These are phyloP conservation scores for Plumapathes pennacea DNA, from an alignment of 92 coral and sea anemone genomes.

Conservation along the genomic window DNA sequence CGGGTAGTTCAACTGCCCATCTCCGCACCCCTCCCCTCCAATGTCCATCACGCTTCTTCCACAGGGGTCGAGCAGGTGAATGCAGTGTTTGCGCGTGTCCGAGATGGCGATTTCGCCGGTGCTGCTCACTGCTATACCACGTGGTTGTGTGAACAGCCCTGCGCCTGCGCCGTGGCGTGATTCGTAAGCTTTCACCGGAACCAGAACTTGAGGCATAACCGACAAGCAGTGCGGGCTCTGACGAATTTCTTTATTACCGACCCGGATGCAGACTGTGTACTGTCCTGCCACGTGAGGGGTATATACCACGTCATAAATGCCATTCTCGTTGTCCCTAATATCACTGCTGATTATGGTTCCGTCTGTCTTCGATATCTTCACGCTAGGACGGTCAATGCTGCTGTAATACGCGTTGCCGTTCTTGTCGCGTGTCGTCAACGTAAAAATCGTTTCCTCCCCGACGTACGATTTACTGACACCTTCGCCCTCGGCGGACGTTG, in stretches of 20 bases:
- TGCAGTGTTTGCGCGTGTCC: slow-evolving; percentile 80
- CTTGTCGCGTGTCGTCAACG: slow-evolving; percentile 68
- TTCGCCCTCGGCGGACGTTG: slow-evolving; percentile 63
- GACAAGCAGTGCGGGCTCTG: slow-evolving; percentile 69
- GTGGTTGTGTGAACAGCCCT: slow-evolving; percentile 79
- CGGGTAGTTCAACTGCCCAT: slow-evolving; percentile 73
- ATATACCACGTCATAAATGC: slow-evolving; percentile 63
- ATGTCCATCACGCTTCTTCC: slow-evolving; percentile 74
- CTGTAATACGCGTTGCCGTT: slow-evolving; percentile 76
- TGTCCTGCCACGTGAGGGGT: slow-evolving; percentile 63
- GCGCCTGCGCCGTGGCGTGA: slow-evolving; percentile 53
- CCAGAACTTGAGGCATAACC: slow-evolving; percentile 71
- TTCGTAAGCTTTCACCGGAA: slow-evolving; percentile 76
- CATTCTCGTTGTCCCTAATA: slow-evolving; percentile 55
- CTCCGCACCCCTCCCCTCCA: slow-evolving; percentile 60
- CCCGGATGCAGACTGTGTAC: slow-evolving; percentile 40
- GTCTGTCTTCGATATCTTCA: slow-evolving; percentile 44
- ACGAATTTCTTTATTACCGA: slow-evolving; percentile 58
- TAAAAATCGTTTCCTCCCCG: slow-evolving; percentile 72
- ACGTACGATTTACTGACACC: slow-evolving; percentile 71
- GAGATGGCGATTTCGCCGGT: slow-evolving; percentile 70
- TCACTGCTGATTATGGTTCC: slow-evolving; percentile 28
- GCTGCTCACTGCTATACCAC: slow-evolving; percentile 73
- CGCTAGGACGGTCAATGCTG: slow-evolving; percentile 55
- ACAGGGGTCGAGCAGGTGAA: slow-evolving; percentile 59